Evolutionary conservation across 2,113 vertebrate genomes (phyloP).

Genomic region (Dendrocopos noguchii): DNA sequence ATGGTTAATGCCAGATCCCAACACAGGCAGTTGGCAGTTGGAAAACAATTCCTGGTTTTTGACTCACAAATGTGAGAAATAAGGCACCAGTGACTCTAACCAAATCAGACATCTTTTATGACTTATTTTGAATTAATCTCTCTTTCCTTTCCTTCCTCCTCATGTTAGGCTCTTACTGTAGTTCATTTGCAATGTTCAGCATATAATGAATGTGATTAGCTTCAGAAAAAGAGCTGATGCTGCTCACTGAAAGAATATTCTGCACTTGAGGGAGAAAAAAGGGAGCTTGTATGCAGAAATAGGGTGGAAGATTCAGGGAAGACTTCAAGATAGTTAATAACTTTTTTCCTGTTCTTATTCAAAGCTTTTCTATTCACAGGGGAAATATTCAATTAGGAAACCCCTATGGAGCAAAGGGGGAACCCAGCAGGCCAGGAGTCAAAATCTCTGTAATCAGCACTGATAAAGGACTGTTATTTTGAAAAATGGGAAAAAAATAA

Average conservation of each 20-base stretch:
- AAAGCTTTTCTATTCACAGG: conserved; percentile 22
- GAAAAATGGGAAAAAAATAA: conserved; percentile 53
- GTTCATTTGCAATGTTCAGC: background rate
- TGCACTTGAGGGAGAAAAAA: background rate
- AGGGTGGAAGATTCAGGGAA: background rate
- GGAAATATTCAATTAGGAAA: conserved; percentile 35
- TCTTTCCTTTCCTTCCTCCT: background rate
- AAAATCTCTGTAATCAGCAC: conserved; percentile 41
- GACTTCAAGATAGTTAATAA: background rate
- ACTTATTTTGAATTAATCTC: background rate
- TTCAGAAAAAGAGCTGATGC: background rate
- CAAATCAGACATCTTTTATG: background rate
- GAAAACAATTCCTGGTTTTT: background rate
- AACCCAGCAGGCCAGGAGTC: background rate
- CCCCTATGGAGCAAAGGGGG: background rate
- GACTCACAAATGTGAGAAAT: background rate
- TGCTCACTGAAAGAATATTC: background rate
- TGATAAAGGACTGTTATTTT: conserved; percentile 56
- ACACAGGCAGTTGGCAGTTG: background rate
- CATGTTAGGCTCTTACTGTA: background rate
- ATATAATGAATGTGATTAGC: background rate
- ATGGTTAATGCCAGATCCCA: background rate
- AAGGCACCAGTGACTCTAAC: background rate
- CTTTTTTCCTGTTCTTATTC: background rate
- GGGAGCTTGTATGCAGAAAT: background rate